phyloP scores from a whole-genome alignment of 1,140 invertebrate species.

The Maniola jurtina region DNA sequence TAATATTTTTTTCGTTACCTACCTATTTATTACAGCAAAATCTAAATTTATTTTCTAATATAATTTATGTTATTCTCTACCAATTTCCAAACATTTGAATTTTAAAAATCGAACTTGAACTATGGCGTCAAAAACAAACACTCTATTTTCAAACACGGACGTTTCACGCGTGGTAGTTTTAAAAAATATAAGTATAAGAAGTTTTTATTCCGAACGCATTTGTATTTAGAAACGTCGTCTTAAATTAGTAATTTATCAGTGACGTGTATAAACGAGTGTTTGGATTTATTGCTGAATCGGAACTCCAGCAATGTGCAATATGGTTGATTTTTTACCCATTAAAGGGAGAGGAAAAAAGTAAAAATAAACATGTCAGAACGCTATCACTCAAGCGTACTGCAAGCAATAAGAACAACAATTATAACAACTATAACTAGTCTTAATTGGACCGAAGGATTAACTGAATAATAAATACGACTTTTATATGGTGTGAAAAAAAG shows the following conservation, averaged over 20 bases:
- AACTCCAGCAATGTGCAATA: conserved; percentile 24
- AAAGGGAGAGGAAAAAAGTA: conserved; percentile 16
- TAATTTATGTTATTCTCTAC: not conserved
- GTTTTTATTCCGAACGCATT: conserved; percentile 19
- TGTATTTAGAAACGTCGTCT: conserved; percentile 36
- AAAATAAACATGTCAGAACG: conserved; percentile 32
- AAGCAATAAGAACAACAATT: conserved; percentile 58
- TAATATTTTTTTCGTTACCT: too few relatives aligned
- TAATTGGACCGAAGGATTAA: conserved; percentile 66
- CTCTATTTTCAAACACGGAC: conserved; percentile 17
- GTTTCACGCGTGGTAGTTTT: conserved; percentile 24
- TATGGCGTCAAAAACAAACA: conserved; percentile 22
- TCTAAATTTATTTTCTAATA: too few relatives aligned
- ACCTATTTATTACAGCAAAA: too few relatives aligned
- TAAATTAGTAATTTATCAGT: conserved; percentile 39
- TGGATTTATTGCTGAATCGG: conserved; percentile 15
- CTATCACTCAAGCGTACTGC: conserved; percentile 40
- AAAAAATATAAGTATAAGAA: conserved; percentile 8
- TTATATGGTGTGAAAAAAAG: conserved; percentile 37
- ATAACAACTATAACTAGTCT: conserved; percentile 51
- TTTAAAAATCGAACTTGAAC: not conserved
- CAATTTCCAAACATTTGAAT: not conserved
- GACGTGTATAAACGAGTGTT: conserved; percentile 18
- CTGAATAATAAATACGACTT: conserved; percentile 55
- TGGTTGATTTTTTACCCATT: conserved; percentile 29